Conservation (phyloP, 2,797 vertebrate species). For the Oryzias dopingdopingensis region DNA sequence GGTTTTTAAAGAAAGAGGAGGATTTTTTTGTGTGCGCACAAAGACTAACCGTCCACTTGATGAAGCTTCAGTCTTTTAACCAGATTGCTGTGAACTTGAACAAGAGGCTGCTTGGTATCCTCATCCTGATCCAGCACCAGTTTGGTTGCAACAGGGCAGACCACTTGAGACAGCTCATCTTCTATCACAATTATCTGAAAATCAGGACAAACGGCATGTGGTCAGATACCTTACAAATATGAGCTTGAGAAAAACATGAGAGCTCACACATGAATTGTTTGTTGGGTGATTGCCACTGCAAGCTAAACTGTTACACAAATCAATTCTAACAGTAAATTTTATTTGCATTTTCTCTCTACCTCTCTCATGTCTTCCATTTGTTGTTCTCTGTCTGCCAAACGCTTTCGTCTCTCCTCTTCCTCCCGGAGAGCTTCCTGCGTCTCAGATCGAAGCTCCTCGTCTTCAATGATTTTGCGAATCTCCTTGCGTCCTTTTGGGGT, state of each 20-base stretch:
- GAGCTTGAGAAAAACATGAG: too few species aligned
- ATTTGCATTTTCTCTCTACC: constrained; percentile 56
- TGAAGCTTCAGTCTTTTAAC: constrained; percentile 93
- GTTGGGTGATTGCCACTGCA: not conserved
- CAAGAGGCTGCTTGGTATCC: constrained; percentile 85
- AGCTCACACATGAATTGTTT: too few species aligned
- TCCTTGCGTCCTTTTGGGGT: constrained; percentile 91
- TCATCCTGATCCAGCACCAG: constrained; percentile 92
- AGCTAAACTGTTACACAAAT: not conserved
- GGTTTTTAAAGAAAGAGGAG: not conserved
- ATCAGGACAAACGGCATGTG: not conserved
- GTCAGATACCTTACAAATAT: not conserved
- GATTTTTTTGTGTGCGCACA: not conserved
- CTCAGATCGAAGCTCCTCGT: constrained; percentile 86
- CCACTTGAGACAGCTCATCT: constrained; percentile 81
- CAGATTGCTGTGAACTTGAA: constrained; percentile 91
- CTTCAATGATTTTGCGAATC: constrained; percentile 91
- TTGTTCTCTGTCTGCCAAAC: constrained; percentile 86
- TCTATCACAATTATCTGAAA: constrained; percentile 83
- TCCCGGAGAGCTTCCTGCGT: constrained; percentile 93
- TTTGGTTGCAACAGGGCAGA: constrained; percentile 87
- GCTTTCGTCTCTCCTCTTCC: constrained; percentile 90
- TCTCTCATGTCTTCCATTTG: constrained; percentile 87
- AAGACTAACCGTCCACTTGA: constrained; percentile 90
- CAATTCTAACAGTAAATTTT: not conserved